phyloP scores from a whole-genome alignment of 2,797 vertebrate species.

The Nannoperca australis region DNA sequence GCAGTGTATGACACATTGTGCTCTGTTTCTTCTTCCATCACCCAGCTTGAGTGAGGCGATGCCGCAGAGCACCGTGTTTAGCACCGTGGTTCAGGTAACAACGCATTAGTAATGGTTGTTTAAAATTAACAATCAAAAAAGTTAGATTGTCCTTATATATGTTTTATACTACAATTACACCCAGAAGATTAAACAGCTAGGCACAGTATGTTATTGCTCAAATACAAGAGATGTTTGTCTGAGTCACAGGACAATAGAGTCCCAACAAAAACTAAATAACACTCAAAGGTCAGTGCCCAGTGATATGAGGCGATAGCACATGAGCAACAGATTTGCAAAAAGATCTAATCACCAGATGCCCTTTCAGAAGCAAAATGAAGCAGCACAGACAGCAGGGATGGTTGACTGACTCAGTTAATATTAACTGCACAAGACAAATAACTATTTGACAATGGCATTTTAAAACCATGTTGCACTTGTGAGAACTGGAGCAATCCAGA shows the following conservation, averaged over 20 bases:
- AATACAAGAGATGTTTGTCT: not conserved
- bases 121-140: not conserved
- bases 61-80: not conserved
- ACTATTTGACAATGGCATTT: constrained; percentile 39
- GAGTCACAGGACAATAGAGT: constrained; percentile 20
- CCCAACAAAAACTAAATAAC: constrained; percentile 49
- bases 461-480: not conserved
- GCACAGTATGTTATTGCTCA: not conserved
- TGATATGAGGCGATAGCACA: constrained; percentile 33
- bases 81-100: not conserved
- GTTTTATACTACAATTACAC: not conserved
- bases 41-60: too few relatives aligned
- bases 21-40: too few relatives aligned
- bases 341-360: constrained; percentile 62
- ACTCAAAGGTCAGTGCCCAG: constrained; percentile 65
- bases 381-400: constrained; percentile 6
- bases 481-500: not conserved
- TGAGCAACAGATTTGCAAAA: constrained; percentile 31
- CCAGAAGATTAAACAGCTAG: not conserved
- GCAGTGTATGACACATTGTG: too few relatives aligned
- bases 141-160: not conserved
- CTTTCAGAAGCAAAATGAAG: constrained; percentile 59
- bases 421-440: constrained; percentile 47
- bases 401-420: constrained; percentile 29
- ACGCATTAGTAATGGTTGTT: not conserved